A percentile compares a stretch with the other conserved stretches of the same genome.
phyloP scores from a whole-genome alignment of 2,113 vertebrate genomes.

The Tenrec ecaudatus region DNA sequence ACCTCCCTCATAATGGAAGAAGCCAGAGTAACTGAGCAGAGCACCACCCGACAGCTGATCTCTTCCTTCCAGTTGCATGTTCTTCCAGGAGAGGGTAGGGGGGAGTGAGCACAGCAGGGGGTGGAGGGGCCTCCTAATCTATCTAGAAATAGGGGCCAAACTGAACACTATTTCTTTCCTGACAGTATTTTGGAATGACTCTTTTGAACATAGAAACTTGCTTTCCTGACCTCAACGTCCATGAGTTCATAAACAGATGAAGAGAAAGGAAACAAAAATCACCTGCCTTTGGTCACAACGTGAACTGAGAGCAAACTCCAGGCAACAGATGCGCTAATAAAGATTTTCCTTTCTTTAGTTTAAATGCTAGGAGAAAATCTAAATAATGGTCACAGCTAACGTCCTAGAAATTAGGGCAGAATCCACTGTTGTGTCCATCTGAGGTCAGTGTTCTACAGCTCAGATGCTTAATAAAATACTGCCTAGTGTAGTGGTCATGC shows the following conservation, averaged over 20 bases:
- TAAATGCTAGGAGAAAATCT: not conserved
- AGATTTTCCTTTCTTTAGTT: not conserved
- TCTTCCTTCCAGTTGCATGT: not conserved
- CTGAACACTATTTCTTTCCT: not conserved
- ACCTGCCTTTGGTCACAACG: not conserved
- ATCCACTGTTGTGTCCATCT: not conserved
- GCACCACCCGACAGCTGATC: not conserved
- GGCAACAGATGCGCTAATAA: not conserved
- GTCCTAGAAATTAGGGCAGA: not conserved
- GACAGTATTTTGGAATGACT: not conserved
- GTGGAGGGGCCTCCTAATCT: not conserved
- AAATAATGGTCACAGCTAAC: not conserved
- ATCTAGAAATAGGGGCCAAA: not conserved
- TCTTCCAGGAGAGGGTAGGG: not conserved
- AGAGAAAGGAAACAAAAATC: constrained; percentile 10
- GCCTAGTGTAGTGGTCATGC: no score
- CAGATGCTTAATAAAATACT: constrained; percentile 20
- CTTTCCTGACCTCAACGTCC: not conserved
- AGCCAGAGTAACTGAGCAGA: not conserved
- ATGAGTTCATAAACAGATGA: not conserved
- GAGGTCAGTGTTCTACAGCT: not conserved
- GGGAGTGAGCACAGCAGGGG: not conserved
- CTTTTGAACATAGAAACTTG: not conserved
- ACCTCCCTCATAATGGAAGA: not conserved
- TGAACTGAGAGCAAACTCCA: not conserved